Base-by-base conservation (phyloP, 2,113 vertebrate genomes). In the Zingel zingel region DNA sequence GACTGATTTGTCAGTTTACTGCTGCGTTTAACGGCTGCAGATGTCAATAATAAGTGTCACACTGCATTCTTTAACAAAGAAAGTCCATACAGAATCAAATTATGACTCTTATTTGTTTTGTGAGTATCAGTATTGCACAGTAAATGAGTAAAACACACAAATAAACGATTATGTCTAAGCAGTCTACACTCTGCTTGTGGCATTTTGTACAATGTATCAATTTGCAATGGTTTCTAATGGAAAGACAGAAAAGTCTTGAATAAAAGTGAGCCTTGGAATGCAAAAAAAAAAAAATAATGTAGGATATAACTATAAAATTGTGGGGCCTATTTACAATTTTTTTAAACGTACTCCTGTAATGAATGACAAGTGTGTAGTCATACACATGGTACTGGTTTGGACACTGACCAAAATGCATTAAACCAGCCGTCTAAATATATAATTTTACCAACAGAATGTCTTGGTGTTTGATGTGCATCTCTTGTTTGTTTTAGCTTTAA, bases 401-500 rank as follows among this genome's bases (percentile, higher is more conserved):
- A 71, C 11, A 61, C 19, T 3, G 13, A 67, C 67, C 18, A 81
- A 64, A 63, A 67, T 63, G 21, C 23, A 48, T 67, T 1, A 56
- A 43, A 69, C 9, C 56, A 47, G 6, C 4, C 47, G 11, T 53
- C 45, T 19, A 36, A 82, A 74, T 74, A 74, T 63, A 6, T 5
- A 71, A 80, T 76, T 71, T 62, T 16, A 59, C 43, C 56, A 70
- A 33, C n/a, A 74, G 57, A 80, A 61, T 30, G 45, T 56, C 12
- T 53, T 23, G 16, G 45, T 71, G 86, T 90, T 92, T 88, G 79
- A 91, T 92, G 63, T 90, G 27, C 58, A 68, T 66, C 10, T 18
- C 14, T 59, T 90, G 81, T 92, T 91, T 93, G 66, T 84, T 84
- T 86, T 88, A 72, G 69, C 71, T 80, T 79, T 53, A 78, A 86